These are phyloP conservation scores for Pharmacophagus antenor DNA, from an alignment of 2,888 invertebrate genomes.

Conservation along the genomic window DNA sequence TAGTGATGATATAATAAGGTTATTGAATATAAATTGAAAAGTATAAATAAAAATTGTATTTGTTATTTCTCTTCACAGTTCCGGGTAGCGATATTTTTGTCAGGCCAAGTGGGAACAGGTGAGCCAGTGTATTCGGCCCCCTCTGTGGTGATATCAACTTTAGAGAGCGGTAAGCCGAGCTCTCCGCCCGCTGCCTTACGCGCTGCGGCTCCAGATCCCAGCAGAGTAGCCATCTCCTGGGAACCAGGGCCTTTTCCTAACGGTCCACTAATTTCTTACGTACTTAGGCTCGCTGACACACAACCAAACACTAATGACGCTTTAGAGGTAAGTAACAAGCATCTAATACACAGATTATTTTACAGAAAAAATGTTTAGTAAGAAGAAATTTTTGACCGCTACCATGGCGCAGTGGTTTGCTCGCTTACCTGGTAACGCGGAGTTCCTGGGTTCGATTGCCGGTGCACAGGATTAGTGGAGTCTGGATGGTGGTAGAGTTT, in stretches of 20 bases:
- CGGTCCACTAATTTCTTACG: constrained; percentile 93
- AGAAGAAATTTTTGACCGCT: too few relatives aligned
- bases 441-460: too few relatives aligned
- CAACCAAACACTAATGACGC: constrained; percentile 81
- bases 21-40: not conserved
- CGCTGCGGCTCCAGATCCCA: constrained; percentile 89
- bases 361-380: not conserved
- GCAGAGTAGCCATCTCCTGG: constrained; percentile 93
- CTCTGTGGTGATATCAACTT: constrained; percentile 88
- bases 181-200: constrained; percentile 88
- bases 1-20: too few relatives aligned
- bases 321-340: constrained; percentile 80
- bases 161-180: constrained; percentile 86
- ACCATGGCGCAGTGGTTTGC: too few relatives aligned
- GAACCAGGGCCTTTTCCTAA: constrained; percentile 92
- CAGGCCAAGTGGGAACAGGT: constrained; percentile 84
- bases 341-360: not conserved
- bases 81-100: constrained; percentile 90
- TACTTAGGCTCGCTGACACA: constrained; percentile 84
- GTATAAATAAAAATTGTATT: constrained; percentile 9
- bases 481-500: too few relatives aligned
- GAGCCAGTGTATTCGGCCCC: constrained; percentile 88
- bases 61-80: constrained; percentile 81
- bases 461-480: too few relatives aligned
- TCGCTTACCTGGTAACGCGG: too few relatives aligned